Evolutionary conservation across 2,797 vertebrate species (phyloP), one percentile per base, ranked within the genome.

Genomic region (Carapus acus): DNA sequence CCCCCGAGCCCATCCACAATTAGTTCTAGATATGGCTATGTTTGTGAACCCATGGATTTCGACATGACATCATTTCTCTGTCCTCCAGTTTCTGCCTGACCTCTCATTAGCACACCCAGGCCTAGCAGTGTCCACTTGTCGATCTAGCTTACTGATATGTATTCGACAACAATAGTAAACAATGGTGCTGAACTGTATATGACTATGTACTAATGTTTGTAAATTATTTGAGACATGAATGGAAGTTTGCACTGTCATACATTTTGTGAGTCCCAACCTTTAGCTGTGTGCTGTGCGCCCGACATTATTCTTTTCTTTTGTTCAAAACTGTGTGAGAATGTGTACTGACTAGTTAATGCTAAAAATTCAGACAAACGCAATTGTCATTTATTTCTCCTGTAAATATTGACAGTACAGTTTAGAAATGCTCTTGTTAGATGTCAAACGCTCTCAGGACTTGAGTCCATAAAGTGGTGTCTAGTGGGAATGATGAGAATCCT

Each of bases 171-270:
- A 81, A 87, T 88, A 86, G 83, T 83, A 77, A 83, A 87, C 77
- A 78, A 88, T 89, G 89, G 89, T 91, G 89, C 89, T 91, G 81
- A 90, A 81, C 57, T 84, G 82, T 89, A 85, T 69, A 73, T 73
- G 55, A 70, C 66, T 64, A 76, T 76, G 73, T 83, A 87, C 81
- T 82, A 79, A 86, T 83, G 78, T 89, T 87, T 88, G 86, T 90
- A 87, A 80, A 87, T 87, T 83, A 85, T 84, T 77, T 76, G 66
- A 85, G 75, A 88, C 78, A 84, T 85, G 84, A 81, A 86, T 87
- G 82, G 85, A 83, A 43, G 61, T 86, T 87, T 88, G 77, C 76
- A 83, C 71, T 86, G 64, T 85, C 82, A 84, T 81, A 81, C 64
- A 58, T 82, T 83, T 74, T 84, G 82, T 79, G 80, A 85, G 81